Conservation (phyloP, 2,797 vertebrate genomes). For the Centroberyx gerrardi region DNA sequence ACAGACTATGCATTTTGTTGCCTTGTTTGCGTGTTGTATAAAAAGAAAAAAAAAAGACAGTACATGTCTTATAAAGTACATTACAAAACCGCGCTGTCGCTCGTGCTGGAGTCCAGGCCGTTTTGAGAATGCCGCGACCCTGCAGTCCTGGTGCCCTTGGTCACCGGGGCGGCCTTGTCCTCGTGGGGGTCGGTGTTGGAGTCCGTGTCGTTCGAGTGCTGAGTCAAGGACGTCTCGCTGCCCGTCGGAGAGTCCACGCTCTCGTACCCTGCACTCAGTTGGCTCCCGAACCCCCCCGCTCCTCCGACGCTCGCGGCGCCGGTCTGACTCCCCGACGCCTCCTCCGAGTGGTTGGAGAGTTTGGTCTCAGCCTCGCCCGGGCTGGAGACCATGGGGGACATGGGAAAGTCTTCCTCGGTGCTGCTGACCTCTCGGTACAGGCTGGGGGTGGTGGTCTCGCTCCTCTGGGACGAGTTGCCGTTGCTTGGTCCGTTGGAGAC, state of each 20-base stretch:
- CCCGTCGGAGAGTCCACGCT: constrained; percentile 99
- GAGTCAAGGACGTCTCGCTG: constrained; percentile 99
- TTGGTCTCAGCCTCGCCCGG: constrained; percentile 93
- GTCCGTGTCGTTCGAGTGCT: constrained; percentile 99
- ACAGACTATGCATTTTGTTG: constrained; percentile 87
- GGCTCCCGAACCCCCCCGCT: constrained; percentile 90
- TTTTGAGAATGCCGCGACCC: constrained; percentile 97
- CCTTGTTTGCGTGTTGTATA: constrained; percentile 82
- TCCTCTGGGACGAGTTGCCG: constrained; percentile 93
- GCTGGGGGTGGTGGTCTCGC: constrained; percentile 86
- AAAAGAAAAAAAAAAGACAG: constrained; percentile 69
- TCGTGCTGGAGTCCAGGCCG: constrained; percentile 93
- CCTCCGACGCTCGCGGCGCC: constrained; percentile 65
- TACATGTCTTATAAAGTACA: constrained; percentile 78
- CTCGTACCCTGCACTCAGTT: constrained; percentile 97
- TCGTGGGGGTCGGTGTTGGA: constrained; percentile 98
- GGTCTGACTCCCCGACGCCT: constrained; percentile 85
- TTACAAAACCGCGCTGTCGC: constrained; percentile 81
- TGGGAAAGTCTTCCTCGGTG: constrained; percentile 94
- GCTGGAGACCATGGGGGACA: constrained; percentile 93
- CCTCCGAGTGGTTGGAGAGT: constrained; percentile 97
- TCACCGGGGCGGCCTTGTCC: constrained; percentile 91
- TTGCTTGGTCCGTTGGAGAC: constrained; percentile 98
- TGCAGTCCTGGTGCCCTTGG: constrained; percentile 97
- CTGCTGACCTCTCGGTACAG: constrained; percentile 96